Conservation (phyloP, 2,888 invertebrate species). For the Molanna angustata region DNA sequence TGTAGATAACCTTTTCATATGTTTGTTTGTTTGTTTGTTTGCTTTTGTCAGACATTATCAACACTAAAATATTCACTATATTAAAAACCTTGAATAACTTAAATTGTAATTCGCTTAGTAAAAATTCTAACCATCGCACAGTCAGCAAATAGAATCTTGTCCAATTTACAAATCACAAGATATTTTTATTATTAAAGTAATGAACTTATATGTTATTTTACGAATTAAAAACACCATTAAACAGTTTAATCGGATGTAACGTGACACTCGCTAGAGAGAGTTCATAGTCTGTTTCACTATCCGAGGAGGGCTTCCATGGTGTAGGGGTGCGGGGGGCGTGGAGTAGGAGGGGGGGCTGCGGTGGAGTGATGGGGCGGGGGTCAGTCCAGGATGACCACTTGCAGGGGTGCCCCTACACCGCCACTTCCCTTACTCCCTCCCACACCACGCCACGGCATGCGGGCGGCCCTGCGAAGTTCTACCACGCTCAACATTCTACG, state of each 20-base stretch:
- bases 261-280: neutral
- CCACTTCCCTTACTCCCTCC: slow-evolving; percentile 39
- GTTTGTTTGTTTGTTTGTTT: too few species aligned
- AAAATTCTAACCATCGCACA: slow-evolving; percentile 27
- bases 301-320: slow-evolving; percentile 66
- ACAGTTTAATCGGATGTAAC: slow-evolving; percentile 14
- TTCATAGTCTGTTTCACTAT: slow-evolving; percentile 34
- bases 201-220: slow-evolving; percentile 8
- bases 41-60: too few species aligned
- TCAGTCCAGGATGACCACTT: slow-evolving; percentile 76
- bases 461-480: slow-evolving; percentile 79
- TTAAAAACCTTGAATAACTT: slow-evolving; percentile 33
- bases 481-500: slow-evolving; percentile 76
- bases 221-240: slow-evolving; percentile 25
- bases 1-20: too few species aligned
- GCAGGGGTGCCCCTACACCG: slow-evolving; percentile 47
- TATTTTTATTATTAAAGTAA: slow-evolving; percentile 13
- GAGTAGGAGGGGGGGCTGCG: slow-evolving; percentile 60
- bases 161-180: slow-evolving; percentile 29
- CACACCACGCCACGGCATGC: slow-evolving; percentile 73
- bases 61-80: slow-evolving; percentile 32
- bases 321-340: slow-evolving; percentile 58
- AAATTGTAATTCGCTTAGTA: slow-evolving; percentile 33
- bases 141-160: slow-evolving; percentile 23
- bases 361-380: slow-evolving; percentile 62